Percentiles rank a stretch among this genome's conserved stretches.
These are phyloP conservation scores for Tenrec ecaudatus DNA, from an alignment of 2,113 vertebrate genomes.

Conservation along the genomic window DNA sequence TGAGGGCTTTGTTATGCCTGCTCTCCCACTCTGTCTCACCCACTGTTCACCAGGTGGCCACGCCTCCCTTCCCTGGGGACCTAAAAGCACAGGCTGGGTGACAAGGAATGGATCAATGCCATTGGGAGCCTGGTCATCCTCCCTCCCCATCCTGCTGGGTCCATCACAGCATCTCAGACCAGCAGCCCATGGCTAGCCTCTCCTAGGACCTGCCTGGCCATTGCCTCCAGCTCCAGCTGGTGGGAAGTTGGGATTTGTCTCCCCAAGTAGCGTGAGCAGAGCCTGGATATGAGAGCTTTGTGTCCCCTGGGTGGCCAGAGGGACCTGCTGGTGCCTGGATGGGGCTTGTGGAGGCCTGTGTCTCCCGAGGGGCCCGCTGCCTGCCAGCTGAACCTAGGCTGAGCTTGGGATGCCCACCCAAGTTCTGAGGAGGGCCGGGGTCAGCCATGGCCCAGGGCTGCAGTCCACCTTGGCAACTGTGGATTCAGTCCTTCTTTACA, in stretches of 20 bases:
- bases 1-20: neutral
- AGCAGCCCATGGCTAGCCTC: too few species aligned
- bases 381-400: neutral
- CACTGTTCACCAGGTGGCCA: too few species aligned
- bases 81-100: too few species aligned
- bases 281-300: neutral
- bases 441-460: neutral
- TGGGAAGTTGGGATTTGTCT: too few species aligned
- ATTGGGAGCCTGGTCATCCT: too few species aligned
- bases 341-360: neutral
- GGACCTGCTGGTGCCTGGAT: neutral
- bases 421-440: neutral
- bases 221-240: neutral
- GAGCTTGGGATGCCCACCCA: neutral
- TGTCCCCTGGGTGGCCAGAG: neutral
- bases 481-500: neutral
- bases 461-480: neutral
- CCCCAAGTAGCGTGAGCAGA: neutral
- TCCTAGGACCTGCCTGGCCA: neutral
- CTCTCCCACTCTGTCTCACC: too few species aligned
- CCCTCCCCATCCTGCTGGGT: too few species aligned
- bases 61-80: too few species aligned
- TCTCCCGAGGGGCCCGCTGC: neutral
- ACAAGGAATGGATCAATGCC: too few species aligned
- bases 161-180: too few species aligned